These are phyloP conservation scores for Gerris buenoi DNA, from an alignment of 1,140 invertebrate species.

Conservation along the genomic window DNA sequence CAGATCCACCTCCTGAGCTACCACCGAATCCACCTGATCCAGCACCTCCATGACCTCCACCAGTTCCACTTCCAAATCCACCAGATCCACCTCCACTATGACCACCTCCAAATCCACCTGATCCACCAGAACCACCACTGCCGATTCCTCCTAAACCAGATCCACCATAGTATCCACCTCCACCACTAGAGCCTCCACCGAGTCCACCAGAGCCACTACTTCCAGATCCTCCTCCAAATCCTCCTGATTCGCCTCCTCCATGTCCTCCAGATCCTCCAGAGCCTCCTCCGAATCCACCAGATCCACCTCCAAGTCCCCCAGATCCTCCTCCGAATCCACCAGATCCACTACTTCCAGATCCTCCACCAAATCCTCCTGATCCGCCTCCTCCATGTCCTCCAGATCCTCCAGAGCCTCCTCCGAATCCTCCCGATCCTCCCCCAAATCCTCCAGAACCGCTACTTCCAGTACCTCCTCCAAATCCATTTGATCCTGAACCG, in stretches of 20 bases:
- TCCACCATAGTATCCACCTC: neutral
- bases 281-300: neutral
- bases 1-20: neutral
- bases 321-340: neutral
- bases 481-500: neutral
- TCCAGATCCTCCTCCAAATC: neutral
- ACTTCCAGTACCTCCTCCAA: neutral
- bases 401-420: neutral
- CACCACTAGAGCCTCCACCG: neutral
- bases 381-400: neutral
- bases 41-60: neutral
- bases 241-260: neutral
- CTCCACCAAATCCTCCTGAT: neutral
- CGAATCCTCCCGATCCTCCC: neutral
- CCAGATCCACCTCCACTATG: neutral
- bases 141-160: neutral
- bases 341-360: neutral
- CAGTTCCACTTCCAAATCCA: neutral
- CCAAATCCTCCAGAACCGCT: neutral
- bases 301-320: neutral
- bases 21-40: neutral
- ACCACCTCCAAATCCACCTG: neutral
- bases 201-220: neutral
- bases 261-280: too few relatives aligned
- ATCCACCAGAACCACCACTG: too few relatives aligned